Base-by-base conservation (phyloP, 2,888 invertebrate species). In the Hedychridium roseum region DNA sequence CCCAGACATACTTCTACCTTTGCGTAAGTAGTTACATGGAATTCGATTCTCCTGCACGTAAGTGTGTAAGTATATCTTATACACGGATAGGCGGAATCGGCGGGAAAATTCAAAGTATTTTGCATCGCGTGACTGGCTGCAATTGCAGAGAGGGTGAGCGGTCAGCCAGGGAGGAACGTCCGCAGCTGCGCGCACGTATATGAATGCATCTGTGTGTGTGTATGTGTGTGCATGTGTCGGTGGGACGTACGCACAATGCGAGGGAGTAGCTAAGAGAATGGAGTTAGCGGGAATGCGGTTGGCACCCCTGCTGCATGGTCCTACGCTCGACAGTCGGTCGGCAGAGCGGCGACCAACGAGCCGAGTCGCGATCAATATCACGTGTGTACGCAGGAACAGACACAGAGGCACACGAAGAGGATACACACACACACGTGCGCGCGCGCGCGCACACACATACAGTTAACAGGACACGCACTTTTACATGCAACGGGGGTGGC, bases 381-480 rank as follows among this genome's bases (percentile, higher is more conserved):
- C 76, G 76, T 74, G 73, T 73, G 73, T 65, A 71, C 73, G 76
- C 73, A 73, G 72, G 70, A 67, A 73, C 69, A 70, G 71, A 69
- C 67, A 61, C 64, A 37, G 57, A 37, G 4, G 5, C 4, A 11
- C 31, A 12, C 31, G n/a, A 31, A 31, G 31, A 23, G 9, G 5
- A 23, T 31, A 31, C 31, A 12, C 31, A 7, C 31, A 31, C 14
- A 31, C 14, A 12, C n/a, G 11, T 31, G 11, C 14, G n/a, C 11
- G 5, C 31, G 57, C 62, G 39, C 48, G 39, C 45, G 39, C 51
- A 16, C 21, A n/a, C n/a, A n/a, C n/a, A n/a, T n/a, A n/a, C n/a
- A n/a, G n/a, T n/a, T n/a, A n/a, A n/a, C n/a, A n/a, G n/a, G n/a
- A n/a, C n/a, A 66, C 66, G 64, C 66, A 66, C 64, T 65, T 65